Percentiles rank a stretch among this genome's conserved stretches.
Conservation (phyloP, 2,888 invertebrate genomes). For the Drepanosiphum platanoidis region DNA sequence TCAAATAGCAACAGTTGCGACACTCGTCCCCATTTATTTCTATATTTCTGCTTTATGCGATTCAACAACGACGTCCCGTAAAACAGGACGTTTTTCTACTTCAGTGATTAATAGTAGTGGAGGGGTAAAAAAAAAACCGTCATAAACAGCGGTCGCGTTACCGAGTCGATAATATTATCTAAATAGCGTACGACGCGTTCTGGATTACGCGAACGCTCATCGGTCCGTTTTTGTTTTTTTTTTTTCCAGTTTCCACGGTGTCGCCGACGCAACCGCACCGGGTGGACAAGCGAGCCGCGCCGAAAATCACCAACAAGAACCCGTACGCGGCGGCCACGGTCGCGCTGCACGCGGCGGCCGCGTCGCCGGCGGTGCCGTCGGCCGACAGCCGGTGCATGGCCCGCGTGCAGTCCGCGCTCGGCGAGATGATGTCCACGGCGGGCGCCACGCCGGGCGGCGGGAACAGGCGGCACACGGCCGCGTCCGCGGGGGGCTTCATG, state of each 20-base stretch:
- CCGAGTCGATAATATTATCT: too few relatives aligned
- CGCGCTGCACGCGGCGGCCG: neutral
- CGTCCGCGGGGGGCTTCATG: conserved; percentile 56
- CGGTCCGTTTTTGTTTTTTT: neutral
- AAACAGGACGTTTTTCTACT: too few relatives aligned
- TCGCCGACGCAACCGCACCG: neutral
- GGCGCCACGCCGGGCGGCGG: conserved; percentile 28
- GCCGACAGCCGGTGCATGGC: conserved; percentile 58
- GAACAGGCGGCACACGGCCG: conserved; percentile 29
- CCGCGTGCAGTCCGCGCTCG: conserved; percentile 60
- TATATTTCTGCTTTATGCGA: too few relatives aligned
- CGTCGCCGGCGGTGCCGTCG: neutral
- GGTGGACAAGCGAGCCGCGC: conserved; percentile 22
- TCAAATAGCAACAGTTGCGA: too few relatives aligned
- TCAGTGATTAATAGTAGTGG: too few relatives aligned
- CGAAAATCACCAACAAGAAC: conserved; percentile 29
- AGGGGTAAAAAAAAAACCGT: too few relatives aligned
- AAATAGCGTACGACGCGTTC: neutral
- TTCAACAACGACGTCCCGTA: too few relatives aligned
- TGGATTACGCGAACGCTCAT: too few relatives aligned
- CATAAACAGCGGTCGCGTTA: too few relatives aligned
- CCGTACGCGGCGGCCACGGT: neutral
- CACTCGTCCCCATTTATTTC: too few relatives aligned
- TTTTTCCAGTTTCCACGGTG: neutral
- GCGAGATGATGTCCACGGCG: conserved; percentile 51